Evolutionary conservation across 2,113 vertebrate species (phyloP).

Genomic region (Chaetodon auriga): DNA sequence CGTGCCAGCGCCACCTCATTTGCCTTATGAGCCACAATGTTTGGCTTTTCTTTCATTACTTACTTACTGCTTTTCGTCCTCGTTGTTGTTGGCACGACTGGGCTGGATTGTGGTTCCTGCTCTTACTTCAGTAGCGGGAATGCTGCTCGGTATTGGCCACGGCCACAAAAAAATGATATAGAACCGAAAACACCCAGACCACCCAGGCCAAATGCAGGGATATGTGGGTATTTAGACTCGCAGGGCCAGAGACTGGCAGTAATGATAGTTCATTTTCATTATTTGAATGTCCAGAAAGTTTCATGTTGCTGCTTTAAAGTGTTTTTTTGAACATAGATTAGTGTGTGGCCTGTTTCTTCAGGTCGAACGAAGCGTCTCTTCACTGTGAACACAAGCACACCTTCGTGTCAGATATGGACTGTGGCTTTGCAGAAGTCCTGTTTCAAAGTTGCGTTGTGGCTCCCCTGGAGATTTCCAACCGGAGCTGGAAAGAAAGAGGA

Average conservation of each 20-base stretch:
- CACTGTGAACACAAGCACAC: neutral
- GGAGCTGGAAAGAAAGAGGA: conserved; percentile 69
- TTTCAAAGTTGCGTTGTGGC: conserved; percentile 37
- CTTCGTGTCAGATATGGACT: conserved; percentile 12
- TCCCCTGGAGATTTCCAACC: conserved; percentile 66
- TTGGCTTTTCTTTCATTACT: conserved; percentile 34
- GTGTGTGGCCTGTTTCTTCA: neutral
- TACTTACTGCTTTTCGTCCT: conserved; percentile 42
- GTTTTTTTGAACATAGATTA: neutral
- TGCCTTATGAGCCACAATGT: conserved; percentile 17
- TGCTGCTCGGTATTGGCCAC: conserved; percentile 14
- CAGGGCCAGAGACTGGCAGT: neutral
- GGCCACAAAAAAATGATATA: neutral
- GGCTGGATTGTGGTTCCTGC: conserved; percentile 15
- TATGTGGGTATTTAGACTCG: neutral
- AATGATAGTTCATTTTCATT: neutral
- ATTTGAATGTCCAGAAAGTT: neutral
- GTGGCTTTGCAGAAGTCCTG: conserved; percentile 19
- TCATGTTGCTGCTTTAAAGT: neutral
- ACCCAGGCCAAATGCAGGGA: conserved; percentile 25
- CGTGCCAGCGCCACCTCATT: conserved; percentile 1
- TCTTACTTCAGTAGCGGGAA: conserved; percentile 54
- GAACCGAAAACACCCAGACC: conserved; percentile 9
- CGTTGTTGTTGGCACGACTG: conserved; percentile 47
- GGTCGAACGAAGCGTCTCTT: neutral